A percentile compares a stretch with the other conserved stretches of the same genome.
phyloP scores from a whole-genome alignment of 1,140 invertebrate genomes.

The Formica exsecta region DNA sequence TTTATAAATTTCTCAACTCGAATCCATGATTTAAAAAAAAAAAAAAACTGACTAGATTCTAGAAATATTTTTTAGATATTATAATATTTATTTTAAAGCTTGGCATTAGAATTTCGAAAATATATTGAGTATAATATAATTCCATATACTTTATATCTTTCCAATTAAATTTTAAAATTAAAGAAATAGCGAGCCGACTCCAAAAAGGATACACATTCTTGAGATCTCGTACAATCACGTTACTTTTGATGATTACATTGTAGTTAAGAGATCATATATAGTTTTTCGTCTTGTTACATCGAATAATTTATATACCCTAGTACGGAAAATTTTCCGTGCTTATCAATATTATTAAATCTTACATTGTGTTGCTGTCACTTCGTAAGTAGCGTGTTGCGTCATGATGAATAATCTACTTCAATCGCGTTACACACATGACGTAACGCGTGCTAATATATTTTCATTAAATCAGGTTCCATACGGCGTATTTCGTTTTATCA shows the following conservation, averaged over 20 bases:
- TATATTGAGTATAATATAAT: neutral
- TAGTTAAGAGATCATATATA: slow-evolving; percentile 2
- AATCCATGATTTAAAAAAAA: too few species aligned
- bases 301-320: slow-evolving; percentile 10
- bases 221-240: slow-evolving; percentile 14
- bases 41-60: too few species aligned
- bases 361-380: slow-evolving; percentile 22
- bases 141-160: neutral
- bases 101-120: neutral
- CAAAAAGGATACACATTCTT: neutral
- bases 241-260: slow-evolving; percentile 2
- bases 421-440: slow-evolving; percentile 45
- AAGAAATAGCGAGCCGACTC: neutral
- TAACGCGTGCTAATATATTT: slow-evolving; percentile 49
- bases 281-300: slow-evolving; percentile 3
- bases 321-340: slow-evolving; percentile 51
- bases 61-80: too few species aligned
- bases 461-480: slow-evolving; percentile 56
- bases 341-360: slow-evolving; percentile 52
- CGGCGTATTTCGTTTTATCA: slow-evolving; percentile 20
- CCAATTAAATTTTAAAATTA: neutral
- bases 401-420: slow-evolving; percentile 63
- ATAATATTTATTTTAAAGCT: neutral
- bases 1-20: neutral
- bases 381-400: slow-evolving; percentile 37